Evolutionary conservation across 2,888 invertebrate species (phyloP).

Genomic region (Tetranychus piercei): DNA sequence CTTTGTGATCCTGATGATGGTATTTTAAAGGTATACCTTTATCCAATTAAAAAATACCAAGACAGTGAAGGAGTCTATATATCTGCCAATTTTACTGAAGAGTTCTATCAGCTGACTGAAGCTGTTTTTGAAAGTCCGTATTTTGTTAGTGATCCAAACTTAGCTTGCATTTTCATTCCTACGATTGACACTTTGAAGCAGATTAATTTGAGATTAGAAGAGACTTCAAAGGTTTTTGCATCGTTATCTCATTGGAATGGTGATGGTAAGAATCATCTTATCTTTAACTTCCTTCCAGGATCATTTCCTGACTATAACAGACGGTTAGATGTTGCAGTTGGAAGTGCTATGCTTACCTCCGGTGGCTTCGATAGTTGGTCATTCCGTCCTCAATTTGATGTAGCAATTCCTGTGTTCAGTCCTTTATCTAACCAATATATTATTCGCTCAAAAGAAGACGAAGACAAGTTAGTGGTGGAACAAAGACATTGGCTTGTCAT

Average conservation of each 20-base stretch:
- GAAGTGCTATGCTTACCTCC: conserved; percentile 63
- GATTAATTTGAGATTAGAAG: conserved; percentile 48
- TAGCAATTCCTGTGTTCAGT: conserved; percentile 68
- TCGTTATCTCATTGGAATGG: conserved; percentile 40
- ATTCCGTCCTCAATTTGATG: conserved; percentile 64
- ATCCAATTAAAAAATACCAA: conserved; percentile 25
- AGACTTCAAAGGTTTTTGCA: conserved; percentile 47
- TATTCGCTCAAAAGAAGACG: not conserved
- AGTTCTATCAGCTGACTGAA: conserved; percentile 63
- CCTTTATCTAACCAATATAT: conserved; percentile 34
- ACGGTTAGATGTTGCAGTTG: conserved; percentile 53
- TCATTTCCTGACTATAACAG: conserved; percentile 54
- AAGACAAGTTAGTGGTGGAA: not conserved
- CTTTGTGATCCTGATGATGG: conserved; percentile 40
- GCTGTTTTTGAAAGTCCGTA: conserved; percentile 63
- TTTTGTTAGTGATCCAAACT: conserved; percentile 67
- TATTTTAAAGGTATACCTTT: conserved; percentile 24
- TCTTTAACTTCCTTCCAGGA: conserved; percentile 80
- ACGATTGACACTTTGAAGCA: conserved; percentile 75
- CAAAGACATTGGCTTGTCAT: conserved; percentile 17
- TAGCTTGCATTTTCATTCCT: conserved; percentile 76
- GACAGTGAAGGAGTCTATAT: conserved; percentile 49
- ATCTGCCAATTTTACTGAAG: conserved; percentile 52
- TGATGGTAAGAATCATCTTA: conserved; percentile 49
- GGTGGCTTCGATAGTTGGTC: conserved; percentile 68